Evolutionary conservation across 2,888 invertebrate genomes (phyloP).

Genomic region (Anthophora plumipes): DNA sequence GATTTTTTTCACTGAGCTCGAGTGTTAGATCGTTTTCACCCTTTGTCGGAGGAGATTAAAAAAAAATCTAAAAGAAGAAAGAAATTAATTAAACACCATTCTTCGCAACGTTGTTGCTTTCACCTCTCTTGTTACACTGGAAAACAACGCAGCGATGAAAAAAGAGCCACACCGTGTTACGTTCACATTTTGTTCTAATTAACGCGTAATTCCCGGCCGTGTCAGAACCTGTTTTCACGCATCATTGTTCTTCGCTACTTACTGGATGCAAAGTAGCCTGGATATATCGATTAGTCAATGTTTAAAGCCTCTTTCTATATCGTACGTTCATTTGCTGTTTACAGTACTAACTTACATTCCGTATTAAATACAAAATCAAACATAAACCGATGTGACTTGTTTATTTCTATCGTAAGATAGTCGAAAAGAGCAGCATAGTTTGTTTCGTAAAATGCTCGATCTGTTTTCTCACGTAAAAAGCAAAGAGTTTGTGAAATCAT

Average conservation of each 20-base stretch:
- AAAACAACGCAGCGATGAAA: not conserved
- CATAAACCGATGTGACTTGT: too few relatives aligned
- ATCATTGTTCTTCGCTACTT: not conserved
- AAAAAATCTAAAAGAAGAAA: not conserved
- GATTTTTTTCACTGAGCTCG: not conserved
- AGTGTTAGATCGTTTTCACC: not conserved
- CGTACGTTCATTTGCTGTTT: too few relatives aligned
- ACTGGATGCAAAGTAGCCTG: conserved; percentile 4
- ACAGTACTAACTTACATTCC: too few relatives aligned
- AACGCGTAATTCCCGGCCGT: not conserved
- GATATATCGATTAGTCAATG: too few relatives aligned
- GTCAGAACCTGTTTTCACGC: not conserved
- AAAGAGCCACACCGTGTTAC: not conserved
- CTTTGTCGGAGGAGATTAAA: too few relatives aligned
- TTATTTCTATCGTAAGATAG: too few relatives aligned
- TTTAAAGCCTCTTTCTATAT: too few relatives aligned
- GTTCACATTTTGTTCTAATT: conserved; percentile 32
- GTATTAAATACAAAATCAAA: too few relatives aligned
- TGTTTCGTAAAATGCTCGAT: too few relatives aligned
- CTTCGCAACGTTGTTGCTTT: not conserved
- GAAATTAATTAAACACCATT: not conserved
- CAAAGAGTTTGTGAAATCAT: too few relatives aligned
- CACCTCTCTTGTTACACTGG: not conserved
- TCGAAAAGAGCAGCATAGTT: too few relatives aligned
- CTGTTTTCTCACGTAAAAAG: too few relatives aligned